A percentile compares a stretch with the other conserved stretches of the same genome.
Evolutionary conservation across 2,888 invertebrate species (phyloP).

Genomic region (Candidula unifasciata): DNA sequence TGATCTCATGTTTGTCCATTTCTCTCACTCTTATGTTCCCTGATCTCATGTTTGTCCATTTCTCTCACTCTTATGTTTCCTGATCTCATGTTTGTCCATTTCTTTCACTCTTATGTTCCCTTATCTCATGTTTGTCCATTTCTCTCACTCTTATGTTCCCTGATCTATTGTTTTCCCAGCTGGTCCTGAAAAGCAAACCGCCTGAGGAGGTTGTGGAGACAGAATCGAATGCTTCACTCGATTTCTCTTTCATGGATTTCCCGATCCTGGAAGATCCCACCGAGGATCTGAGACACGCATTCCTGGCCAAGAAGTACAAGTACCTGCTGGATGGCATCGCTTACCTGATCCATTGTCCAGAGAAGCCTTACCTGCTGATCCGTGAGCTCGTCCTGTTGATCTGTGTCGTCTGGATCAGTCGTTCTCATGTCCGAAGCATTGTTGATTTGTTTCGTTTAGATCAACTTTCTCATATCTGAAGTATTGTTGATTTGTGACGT

Average conservation of each 20-base stretch:
- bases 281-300: background rate
- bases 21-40: too few relatives aligned
- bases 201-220: background rate
- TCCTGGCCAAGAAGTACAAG: background rate
- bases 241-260: background rate
- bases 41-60: too few relatives aligned
- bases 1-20: too few relatives aligned
- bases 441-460: too few relatives aligned
- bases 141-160: too few relatives aligned
- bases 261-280: background rate
- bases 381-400: background rate
- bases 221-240: background rate
- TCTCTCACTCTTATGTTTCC: too few relatives aligned
- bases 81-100: background rate
- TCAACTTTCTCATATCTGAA: too few relatives aligned
- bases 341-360: background rate
- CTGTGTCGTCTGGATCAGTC: background rate
- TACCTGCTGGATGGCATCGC: conserved; percentile 13
- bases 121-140: background rate
- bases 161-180: background rate
- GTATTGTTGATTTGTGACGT: too few relatives aligned
- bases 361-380: background rate
- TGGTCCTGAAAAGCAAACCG: background rate
- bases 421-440: background rate
- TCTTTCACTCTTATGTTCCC: too few relatives aligned